A percentile compares a stretch with the other conserved stretches of the same genome.
Conservation (phyloP, 2,113 vertebrate genomes). For the Melospiza melodia region DNA sequence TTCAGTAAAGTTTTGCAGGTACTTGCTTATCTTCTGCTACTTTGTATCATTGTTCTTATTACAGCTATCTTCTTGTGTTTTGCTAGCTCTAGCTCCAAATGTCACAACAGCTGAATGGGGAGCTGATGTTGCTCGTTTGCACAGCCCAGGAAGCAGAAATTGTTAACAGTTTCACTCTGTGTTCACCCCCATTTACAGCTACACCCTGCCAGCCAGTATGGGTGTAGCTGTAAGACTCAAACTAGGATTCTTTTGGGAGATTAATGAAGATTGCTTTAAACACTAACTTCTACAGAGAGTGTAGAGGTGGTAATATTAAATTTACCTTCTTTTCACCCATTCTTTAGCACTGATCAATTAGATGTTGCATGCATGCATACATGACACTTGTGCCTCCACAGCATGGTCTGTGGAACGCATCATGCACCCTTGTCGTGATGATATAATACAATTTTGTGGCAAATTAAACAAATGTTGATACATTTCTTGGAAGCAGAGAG, state of each 20-base stretch:
- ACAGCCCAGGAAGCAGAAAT: background rate
- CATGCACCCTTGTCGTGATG: background rate
- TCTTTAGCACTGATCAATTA: background rate
- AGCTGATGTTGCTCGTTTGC: background rate
- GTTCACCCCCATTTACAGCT: background rate
- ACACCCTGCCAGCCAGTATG: fast-evolving
- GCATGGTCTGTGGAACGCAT: background rate
- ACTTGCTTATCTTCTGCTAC: background rate
- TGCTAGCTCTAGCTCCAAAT: background rate
- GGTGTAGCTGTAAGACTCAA: background rate
- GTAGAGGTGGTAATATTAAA: background rate
- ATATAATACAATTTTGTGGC: background rate
- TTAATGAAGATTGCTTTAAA: background rate
- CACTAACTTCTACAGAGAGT: background rate
- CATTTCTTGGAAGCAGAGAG: background rate
- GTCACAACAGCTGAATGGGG: background rate
- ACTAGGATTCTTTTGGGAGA: background rate
- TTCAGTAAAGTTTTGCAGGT: slow-evolving; percentile 1
- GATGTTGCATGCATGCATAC: background rate
- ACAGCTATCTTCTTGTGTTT: background rate
- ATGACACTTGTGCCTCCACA: fast-evolving
- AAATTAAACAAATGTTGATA: background rate
- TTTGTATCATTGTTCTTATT: background rate
- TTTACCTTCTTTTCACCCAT: background rate
- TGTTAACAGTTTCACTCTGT: background rate